Conservation (phyloP, 2,888 invertebrate genomes). For the Norana najaformis region DNA sequence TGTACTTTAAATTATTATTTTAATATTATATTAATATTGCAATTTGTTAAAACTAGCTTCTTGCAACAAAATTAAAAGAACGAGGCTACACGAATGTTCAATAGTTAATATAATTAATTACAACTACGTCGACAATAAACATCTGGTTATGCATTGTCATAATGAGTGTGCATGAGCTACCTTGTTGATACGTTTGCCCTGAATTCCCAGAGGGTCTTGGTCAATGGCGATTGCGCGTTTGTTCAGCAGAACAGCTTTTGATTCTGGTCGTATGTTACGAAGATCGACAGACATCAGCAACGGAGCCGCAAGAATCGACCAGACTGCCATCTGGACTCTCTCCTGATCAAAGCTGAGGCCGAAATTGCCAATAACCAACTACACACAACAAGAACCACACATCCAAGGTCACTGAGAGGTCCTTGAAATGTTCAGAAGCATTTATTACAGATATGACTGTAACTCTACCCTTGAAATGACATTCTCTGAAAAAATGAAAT, state of each 20-base stretch:
- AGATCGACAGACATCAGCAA: constrained; percentile 94
- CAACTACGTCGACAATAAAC: too few relatives aligned
- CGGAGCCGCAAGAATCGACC: constrained; percentile 93
- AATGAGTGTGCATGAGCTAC: too few relatives aligned
- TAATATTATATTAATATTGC: background rate
- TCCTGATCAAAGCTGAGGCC: constrained; percentile 91
- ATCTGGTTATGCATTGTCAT: too few relatives aligned
- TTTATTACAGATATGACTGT: too few relatives aligned
- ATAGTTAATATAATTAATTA: too few relatives aligned
- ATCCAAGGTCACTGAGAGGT: too few relatives aligned
- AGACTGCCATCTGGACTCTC: constrained; percentile 92
- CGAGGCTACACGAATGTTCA: too few relatives aligned
- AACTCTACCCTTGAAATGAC: too few relatives aligned
- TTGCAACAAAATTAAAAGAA: too few relatives aligned
- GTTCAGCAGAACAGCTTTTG: constrained; percentile 89
- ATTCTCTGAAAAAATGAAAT: background rate
- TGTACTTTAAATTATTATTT: background rate
- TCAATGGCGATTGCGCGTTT: constrained; percentile 88
- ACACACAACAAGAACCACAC: constrained; percentile 42
- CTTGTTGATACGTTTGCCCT: constrained; percentile 74
- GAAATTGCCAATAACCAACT: constrained; percentile 91
- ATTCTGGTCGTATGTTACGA: constrained; percentile 79
- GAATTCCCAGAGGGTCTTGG: constrained; percentile 88
- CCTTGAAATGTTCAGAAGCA: too few relatives aligned
- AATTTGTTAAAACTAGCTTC: background rate